Conservation (phyloP, 1,140 invertebrate genomes). For the Drosophila rufa region DNA sequence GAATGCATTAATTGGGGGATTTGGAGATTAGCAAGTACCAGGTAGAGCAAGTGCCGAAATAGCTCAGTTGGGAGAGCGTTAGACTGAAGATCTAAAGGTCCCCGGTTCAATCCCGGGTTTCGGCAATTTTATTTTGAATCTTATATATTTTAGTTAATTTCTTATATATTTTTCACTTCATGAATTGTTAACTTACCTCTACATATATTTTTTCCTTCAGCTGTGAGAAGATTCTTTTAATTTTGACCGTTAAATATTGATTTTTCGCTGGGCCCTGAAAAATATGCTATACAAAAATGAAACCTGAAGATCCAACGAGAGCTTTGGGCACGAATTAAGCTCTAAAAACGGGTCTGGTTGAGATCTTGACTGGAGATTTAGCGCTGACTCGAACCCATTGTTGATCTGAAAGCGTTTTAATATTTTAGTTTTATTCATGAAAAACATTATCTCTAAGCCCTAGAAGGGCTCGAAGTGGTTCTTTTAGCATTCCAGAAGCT, state of each 20-base stretch:
- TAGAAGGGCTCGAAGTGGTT: neutral
- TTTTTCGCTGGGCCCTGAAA: neutral
- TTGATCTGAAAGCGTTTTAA: neutral
- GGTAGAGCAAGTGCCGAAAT: conserved; percentile 62
- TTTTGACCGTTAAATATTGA: neutral
- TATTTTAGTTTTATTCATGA: neutral
- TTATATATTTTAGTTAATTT: neutral
- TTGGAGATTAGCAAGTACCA: neutral
- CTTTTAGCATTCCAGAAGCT: neutral
- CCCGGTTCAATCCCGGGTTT: conserved; percentile 91
- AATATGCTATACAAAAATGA: neutral
- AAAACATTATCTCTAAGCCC: neutral
- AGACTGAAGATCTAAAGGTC: conserved; percentile 93
- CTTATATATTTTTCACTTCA: neutral
- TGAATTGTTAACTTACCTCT: neutral
- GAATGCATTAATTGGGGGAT: conserved; percentile 5
- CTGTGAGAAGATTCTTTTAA: neutral
- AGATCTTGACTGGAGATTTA: neutral
- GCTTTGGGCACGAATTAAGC: neutral
- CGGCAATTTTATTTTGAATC: conserved; percentile 83
- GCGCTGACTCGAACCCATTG: neutral
- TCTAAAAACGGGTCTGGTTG: neutral
- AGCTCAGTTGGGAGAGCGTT: conserved; percentile 93
- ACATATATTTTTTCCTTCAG: neutral
- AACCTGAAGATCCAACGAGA: neutral